A percentile compares a stretch with the other conserved stretches of the same genome.
Evolutionary conservation across 1,140 invertebrate species (phyloP).

Genomic region (Euwallacea fornicatus): DNA sequence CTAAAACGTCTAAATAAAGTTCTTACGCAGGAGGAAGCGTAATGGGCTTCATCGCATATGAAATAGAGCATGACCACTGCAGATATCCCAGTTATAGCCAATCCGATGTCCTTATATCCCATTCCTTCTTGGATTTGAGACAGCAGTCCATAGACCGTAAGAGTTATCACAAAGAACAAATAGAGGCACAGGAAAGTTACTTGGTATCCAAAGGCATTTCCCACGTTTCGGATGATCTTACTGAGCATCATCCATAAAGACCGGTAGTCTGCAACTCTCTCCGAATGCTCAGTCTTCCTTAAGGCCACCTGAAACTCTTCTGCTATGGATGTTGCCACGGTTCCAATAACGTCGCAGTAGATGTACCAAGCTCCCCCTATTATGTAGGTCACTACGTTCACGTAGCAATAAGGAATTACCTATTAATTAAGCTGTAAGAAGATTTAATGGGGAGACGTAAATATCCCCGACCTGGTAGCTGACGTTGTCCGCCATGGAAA

Average conservation of each 20-base stretch:
- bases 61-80: constrained; percentile 65
- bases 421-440: constrained; percentile 20
- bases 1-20: background rate
- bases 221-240: constrained; percentile 63
- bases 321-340: constrained; percentile 62
- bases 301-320: constrained; percentile 66
- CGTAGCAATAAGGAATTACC: constrained; percentile 64
- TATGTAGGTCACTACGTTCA: constrained; percentile 65
- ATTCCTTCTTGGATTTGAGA: constrained; percentile 69
- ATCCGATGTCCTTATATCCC: constrained; percentile 66
- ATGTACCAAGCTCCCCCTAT: constrained; percentile 58
- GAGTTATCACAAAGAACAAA: constrained; percentile 67
- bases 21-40: constrained; percentile 58
- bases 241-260: constrained; percentile 66
- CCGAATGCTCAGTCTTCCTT: constrained; percentile 64
- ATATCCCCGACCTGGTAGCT: constrained; percentile 57
- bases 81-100: constrained; percentile 64
- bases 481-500: constrained; percentile 66
- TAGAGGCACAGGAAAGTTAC: constrained; percentile 66
- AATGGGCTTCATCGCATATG: constrained; percentile 68
- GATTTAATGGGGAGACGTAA: background rate
- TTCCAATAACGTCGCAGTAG: constrained; percentile 62
- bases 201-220: constrained; percentile 63
- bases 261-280: constrained; percentile 65
- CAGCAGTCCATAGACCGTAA: constrained; percentile 68